Evolutionary conservation across 2,113 vertebrate species (phyloP).

Genomic region (Formicarius rufipectus): DNA sequence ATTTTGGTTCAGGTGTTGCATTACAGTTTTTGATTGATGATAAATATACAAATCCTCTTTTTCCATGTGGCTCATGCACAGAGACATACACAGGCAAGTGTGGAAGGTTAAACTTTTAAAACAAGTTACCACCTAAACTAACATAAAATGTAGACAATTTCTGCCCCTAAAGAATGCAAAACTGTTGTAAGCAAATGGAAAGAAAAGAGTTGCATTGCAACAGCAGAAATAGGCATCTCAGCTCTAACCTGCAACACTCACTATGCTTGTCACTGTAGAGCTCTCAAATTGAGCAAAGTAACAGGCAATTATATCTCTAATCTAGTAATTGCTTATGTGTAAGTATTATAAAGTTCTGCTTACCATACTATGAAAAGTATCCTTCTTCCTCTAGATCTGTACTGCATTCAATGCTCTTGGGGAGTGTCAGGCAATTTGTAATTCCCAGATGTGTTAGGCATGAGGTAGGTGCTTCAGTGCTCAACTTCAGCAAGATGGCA

Average conservation of each 20-base stretch:
- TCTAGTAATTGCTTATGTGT: background rate
- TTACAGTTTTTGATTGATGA: background rate
- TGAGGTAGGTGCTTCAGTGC: background rate
- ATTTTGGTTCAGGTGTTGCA: background rate
- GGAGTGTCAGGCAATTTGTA: slow-evolving; percentile 6
- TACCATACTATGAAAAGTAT: slow-evolving; percentile 10
- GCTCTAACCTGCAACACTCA: background rate
- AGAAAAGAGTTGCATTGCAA: background rate
- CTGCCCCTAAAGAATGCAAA: background rate
- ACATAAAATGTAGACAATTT: background rate
- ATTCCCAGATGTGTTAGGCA: background rate
- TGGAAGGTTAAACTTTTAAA: background rate
- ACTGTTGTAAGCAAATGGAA: background rate
- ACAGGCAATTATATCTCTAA: background rate
- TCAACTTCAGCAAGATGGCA: background rate
- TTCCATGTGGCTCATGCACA: background rate
- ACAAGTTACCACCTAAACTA: background rate
- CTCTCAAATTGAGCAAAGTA: background rate
- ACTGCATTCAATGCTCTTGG: background rate
- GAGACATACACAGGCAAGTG: background rate
- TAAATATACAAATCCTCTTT: background rate
- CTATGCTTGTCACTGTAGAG: background rate
- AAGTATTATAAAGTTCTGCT: background rate
- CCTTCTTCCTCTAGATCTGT: background rate
- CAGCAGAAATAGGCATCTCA: background rate